Evolutionary conservation across 2,888 invertebrate genomes (phyloP).

Genomic region (Cheilosia soror): DNA sequence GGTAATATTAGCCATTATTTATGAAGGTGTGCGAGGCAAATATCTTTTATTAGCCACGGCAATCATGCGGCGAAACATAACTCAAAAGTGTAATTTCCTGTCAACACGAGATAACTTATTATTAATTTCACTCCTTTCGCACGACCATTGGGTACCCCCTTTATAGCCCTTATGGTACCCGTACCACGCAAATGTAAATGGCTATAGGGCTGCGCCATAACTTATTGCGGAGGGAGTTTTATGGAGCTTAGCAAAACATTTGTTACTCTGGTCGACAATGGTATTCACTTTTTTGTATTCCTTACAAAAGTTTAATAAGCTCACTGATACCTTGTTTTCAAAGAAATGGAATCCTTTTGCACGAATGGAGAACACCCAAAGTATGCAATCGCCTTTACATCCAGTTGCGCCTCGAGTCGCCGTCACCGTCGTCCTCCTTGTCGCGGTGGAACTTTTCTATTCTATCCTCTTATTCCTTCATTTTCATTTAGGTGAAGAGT

Average conservation of each 20-base stretch:
- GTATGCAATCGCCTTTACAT: slow-evolving; percentile 54
- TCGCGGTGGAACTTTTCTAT: slow-evolving; percentile 49
- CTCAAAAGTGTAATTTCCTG: slow-evolving; percentile 78
- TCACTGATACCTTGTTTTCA: slow-evolving; percentile 73
- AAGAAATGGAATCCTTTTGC: slow-evolving; percentile 59
- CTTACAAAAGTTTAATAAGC: slow-evolving; percentile 72
- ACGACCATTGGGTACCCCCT: slow-evolving; percentile 53
- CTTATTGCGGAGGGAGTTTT: slow-evolving; percentile 54
- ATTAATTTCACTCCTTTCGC: slow-evolving; percentile 76
- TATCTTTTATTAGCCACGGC: slow-evolving; percentile 75
- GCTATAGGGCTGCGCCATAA: slow-evolving; percentile 62
- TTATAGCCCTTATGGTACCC: slow-evolving; percentile 64
- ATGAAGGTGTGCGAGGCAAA: slow-evolving; percentile 57
- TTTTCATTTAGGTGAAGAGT: slow-evolving; percentile 43
- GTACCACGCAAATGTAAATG: slow-evolving; percentile 62
- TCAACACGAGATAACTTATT: slow-evolving; percentile 77
- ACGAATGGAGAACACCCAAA: slow-evolving; percentile 26
- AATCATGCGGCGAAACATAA: slow-evolving; percentile 75
- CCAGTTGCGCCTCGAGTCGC: slow-evolving; percentile 32
- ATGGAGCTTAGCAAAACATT: slow-evolving; percentile 74
- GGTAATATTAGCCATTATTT: slow-evolving; percentile 67
- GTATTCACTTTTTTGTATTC: slow-evolving; percentile 64
- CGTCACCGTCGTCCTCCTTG: slow-evolving; percentile 12
- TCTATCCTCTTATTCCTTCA: slow-evolving; percentile 50
- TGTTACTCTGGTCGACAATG: slow-evolving; percentile 67